Conservation (phyloP, 2,888 invertebrate genomes). For the Poecilus cupreus region DNA sequence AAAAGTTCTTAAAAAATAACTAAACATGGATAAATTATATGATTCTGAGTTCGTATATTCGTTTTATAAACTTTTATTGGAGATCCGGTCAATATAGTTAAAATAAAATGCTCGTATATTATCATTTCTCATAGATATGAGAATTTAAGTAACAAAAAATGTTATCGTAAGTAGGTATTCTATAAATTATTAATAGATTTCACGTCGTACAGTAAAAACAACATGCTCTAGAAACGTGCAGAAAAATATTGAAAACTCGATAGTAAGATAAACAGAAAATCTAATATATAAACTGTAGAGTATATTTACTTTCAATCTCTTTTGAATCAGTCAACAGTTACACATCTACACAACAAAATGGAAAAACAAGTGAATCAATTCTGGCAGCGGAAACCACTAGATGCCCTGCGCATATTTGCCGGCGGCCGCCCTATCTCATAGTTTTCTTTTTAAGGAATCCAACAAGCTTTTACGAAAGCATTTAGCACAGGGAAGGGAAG, state of each 20-base stretch:
- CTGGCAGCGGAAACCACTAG: slow-evolving; percentile 12
- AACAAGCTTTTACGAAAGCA: slow-evolving; percentile 28
- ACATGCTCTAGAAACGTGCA: background rate
- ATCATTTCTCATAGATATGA: no score
- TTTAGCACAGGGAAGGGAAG: background rate
- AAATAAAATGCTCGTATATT: no score
- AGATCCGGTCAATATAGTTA: no score
- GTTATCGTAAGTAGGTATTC: no score
- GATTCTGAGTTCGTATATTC: no score
- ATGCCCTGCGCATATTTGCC: slow-evolving; percentile 3
- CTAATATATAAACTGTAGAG: slow-evolving; percentile 12
- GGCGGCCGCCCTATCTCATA: background rate
- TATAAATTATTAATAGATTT: no score
- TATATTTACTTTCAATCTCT: slow-evolving; percentile 35
- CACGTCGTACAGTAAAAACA: no score
- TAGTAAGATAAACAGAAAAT: slow-evolving; percentile 17
- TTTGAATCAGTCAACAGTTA: background rate
- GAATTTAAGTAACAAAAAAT: no score
- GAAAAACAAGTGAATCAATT: slow-evolving; percentile 25
- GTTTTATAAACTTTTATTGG: no score
- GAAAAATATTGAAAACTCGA: background rate
- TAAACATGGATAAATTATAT: no score
- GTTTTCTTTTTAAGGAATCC: slow-evolving; percentile 10
- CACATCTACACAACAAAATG: background rate
- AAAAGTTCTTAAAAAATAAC: no score